A percentile compares a stretch with the other conserved stretches of the same genome.
Conservation (phyloP, 2,888 invertebrate species). For the Clanis bilineata region DNA sequence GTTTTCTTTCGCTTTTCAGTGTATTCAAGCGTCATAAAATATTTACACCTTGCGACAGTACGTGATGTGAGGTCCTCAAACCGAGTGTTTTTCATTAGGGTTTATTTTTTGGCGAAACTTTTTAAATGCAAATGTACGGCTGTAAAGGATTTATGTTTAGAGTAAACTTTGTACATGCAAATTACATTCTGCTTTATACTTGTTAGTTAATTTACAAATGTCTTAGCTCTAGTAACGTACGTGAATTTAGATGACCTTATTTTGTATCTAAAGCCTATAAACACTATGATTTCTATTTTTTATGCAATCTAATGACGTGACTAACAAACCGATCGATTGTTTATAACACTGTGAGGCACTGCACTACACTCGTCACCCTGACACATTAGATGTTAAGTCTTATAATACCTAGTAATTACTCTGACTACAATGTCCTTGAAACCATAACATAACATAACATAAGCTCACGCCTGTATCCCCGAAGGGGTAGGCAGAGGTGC, state of each 20-base stretch:
- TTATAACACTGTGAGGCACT: no score
- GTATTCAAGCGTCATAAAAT: constrained; percentile 35
- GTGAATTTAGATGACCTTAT: neutral
- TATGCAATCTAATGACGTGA: no score
- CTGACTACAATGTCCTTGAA: no score
- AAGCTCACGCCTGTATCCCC: no score
- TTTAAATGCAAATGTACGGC: constrained; percentile 28
- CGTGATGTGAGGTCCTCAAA: neutral
- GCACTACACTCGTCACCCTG: no score
- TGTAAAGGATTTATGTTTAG: constrained; percentile 27
- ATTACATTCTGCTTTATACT: neutral
- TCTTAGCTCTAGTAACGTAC: neutral
- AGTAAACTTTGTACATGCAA: constrained; percentile 1
- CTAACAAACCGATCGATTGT: no score
- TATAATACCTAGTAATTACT: no score
- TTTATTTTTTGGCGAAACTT: constrained; percentile 33
- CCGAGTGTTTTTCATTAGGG: constrained; percentile 27
- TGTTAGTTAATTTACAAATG: neutral
- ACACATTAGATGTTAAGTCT: no score
- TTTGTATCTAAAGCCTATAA: no score
- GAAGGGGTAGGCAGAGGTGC: no score
- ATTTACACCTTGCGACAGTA: constrained; percentile 23
- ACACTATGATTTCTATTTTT: no score
- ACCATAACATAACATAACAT: no score
- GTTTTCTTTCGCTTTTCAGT: constrained; percentile 27